Evolutionary conservation across 1,140 invertebrate genomes (phyloP), one percentile per base, ranked within the genome.

Genomic region (Lysiphlebus fabarum): DNA sequence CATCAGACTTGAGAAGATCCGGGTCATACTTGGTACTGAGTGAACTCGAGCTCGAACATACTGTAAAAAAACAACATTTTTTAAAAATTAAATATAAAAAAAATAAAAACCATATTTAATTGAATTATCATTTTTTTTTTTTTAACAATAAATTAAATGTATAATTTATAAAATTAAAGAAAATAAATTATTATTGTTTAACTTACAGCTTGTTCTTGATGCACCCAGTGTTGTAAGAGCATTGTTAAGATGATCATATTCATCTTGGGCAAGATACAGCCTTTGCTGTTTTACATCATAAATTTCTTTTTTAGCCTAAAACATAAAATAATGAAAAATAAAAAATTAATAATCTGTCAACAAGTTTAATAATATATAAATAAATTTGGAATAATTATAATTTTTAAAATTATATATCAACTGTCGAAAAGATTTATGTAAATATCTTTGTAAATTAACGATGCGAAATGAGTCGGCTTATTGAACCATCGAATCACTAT

Each of bases 201-300:
- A 91, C 90, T 90, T 80, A 92, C 91, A 82, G 77, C 90, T 93
- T 59, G 90, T 91, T 64, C 90, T 84, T 48, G 91, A 92, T 47
- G 90, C 88, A 43, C 88, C 89, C 53, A 93, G 82, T 41, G 90
- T 91, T n/a, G 86, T 85, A 12, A 93, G 79, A 12, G 90, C 89
- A 73, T 92, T 91, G 78, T 92, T 95, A 6, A 98, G 84, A 74
- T 96, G 91, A 74, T 95, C 92, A 81, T 93, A 98, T 79, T 98
- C 94, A 77, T 97, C 94, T 75, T 97, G 92, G 42, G 95, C 95
- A 64, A 97, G 81, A 67, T 88, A 87, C 54, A 98, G 79, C 71
- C 95, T 86, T 79, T 96, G 92, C 74, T 95, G 91, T 80, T 98
- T 98, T 41, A 98, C 88, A 78, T 95, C 90, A 78, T 90, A 93